Conservation (phyloP, 2,888 invertebrate genomes). For the Ormyrus pomaceus region DNA sequence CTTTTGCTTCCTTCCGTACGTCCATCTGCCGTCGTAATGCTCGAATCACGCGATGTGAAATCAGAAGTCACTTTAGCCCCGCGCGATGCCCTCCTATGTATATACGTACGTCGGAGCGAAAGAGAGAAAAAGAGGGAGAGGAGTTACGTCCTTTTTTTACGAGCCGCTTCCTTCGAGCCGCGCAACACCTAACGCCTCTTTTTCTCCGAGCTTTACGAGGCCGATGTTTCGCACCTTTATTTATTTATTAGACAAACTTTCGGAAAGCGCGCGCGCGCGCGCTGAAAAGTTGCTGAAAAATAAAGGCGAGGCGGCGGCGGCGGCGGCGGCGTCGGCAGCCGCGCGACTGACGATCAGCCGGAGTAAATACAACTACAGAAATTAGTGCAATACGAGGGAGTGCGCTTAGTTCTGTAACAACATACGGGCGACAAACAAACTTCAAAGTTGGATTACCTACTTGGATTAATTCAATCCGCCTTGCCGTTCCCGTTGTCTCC, state of each 20-base stretch:
- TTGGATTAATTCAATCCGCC: slow-evolving; percentile 52
- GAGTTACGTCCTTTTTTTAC: not conserved
- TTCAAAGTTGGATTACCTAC: slow-evolving; percentile 55
- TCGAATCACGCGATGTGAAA: slow-evolving; percentile 63
- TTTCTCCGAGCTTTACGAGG: too few species aligned
- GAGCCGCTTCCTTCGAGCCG: not conserved
- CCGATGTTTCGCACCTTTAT: too few species aligned
- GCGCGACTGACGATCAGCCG: slow-evolving; percentile 29
- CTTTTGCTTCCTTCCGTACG: slow-evolving; percentile 46
- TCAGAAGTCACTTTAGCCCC: slow-evolving; percentile 60
- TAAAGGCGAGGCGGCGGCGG: not conserved
- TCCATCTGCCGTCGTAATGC: slow-evolving; percentile 55
- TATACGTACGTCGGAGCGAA: too few species aligned
- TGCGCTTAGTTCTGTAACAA: slow-evolving; percentile 49
- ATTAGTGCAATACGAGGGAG: slow-evolving; percentile 43
- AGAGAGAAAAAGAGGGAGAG: too few species aligned
- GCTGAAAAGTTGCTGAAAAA: not conserved
- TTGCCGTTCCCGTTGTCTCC: slow-evolving; percentile 1
- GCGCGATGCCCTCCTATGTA: not conserved
- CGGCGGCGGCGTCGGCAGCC: not conserved
- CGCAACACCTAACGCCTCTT: too few species aligned
- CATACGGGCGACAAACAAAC: slow-evolving; percentile 50
- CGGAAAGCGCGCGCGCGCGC: not conserved
- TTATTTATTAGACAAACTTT: too few species aligned
- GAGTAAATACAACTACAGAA: slow-evolving; percentile 38